Base-by-base conservation (phyloP, 2,888 invertebrate genomes). In the Agonopterix heracliana region DNA sequence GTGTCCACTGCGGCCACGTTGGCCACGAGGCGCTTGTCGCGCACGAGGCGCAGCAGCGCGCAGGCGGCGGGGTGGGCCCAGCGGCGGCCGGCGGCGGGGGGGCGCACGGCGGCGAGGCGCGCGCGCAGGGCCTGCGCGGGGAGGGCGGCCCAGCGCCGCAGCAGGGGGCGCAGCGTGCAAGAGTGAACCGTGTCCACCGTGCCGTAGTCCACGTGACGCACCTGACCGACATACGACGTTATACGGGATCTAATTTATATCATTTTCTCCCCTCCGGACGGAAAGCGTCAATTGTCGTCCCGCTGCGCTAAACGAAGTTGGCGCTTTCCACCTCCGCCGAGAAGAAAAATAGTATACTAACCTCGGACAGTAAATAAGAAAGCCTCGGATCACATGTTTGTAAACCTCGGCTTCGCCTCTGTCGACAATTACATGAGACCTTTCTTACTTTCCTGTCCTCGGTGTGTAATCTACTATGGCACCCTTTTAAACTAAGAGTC, bases 121-220 rank as follows among this genome's bases (percentile, higher is more conserved):
- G 85, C 89, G 52, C 90, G 81, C 54, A 84, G 55, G 1, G 89
- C 90, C 78, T 90, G 90, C 67, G 81, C 84, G 40, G 89, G 85
- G 61, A 90, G 74, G 52, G 54, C 34, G 3, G 67, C 71, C 73
- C 89, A 91, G 44, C 61, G 60, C 35, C 73, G 74, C 58, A 60
- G 78, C 61, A 90, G 78, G 51, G 82, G 69, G 56, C 65, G 64
- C 66, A 86, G 78, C 55, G 4, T 34, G 7, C n/a, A 0, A 56
- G 41, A 62, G 2, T 26, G 0, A 59, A 77, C 79, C 49, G 64
- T 62, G 52, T 79, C 78, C 66, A 90, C 85, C 43, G 90, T 90
- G 64, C 90, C 91, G 75, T 89, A 91, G 81, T 91, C 91, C 57
- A 91, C 76, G 74, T 89, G 90, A 40, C 89, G 88, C 61, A 91